Evolutionary conservation across 2,113 vertebrate genomes (phyloP).

Genomic region (Syrmaticus mikado): DNA sequence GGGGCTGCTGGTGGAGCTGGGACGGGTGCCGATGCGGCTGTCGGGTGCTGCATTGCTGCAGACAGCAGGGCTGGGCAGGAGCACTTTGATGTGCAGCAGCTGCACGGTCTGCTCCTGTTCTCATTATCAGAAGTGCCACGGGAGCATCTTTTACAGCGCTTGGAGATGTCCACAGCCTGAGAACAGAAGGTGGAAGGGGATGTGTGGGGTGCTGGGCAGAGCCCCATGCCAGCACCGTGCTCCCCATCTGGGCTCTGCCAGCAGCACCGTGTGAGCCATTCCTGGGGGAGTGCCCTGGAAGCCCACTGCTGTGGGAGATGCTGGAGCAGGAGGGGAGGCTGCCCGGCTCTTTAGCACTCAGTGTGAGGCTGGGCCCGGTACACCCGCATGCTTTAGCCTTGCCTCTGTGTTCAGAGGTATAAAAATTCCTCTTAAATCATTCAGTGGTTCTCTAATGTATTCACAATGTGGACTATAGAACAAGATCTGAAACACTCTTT

Average conservation of each 20-base stretch:
- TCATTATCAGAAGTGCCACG: neutral
- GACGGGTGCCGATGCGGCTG: neutral
- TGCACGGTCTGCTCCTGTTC: neutral
- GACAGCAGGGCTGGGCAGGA: neutral
- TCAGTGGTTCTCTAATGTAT: conserved; percentile 43
- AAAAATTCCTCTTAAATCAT: conserved; percentile 63
- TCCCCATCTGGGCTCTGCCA: no score
- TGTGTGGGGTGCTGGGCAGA: no score
- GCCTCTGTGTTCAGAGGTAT: conserved; percentile 7
- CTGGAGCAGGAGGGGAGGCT: neutral
- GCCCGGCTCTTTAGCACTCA: neutral
- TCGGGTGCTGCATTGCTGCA: neutral
- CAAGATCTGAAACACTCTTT: conserved; percentile 54
- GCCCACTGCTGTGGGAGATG: neutral
- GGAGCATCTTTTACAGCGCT: neutral
- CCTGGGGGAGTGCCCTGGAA: neutral
- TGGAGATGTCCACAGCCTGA: accelerated
- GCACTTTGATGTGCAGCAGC: neutral
- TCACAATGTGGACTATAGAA: conserved; percentile 35
- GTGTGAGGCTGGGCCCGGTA: neutral
- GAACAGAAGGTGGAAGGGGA: neutral
- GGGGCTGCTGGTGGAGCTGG: neutral
- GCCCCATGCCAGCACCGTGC: no score
- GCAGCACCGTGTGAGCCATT: neutral
- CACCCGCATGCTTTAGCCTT: neutral